These are phyloP conservation scores for Cryptophagus acutangulus DNA, from an alignment of 2,888 invertebrate species.

Conservation along the genomic window DNA sequence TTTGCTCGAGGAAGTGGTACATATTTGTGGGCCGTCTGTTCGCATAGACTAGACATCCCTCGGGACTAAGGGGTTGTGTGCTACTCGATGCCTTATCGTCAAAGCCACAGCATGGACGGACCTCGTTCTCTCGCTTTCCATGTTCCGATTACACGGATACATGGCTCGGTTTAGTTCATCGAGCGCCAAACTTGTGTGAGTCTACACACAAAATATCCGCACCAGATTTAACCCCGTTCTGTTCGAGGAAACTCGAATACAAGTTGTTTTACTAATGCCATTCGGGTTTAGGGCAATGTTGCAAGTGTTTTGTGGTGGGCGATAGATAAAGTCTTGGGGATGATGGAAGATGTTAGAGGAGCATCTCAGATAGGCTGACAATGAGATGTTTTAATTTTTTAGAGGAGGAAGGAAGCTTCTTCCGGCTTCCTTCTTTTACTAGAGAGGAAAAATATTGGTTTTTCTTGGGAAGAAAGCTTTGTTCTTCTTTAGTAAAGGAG, in stretches of 20 bases:
- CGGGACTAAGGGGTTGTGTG: slow-evolving; percentile 40
- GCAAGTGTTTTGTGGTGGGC: no score
- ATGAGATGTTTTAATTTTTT: no score
- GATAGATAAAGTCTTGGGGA: no score
- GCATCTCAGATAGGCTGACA: no score
- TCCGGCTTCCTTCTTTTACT: no score
- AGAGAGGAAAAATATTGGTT: no score
- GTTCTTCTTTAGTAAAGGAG: no score
- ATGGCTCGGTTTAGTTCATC: slow-evolving; percentile 42
- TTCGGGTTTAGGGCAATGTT: no score
- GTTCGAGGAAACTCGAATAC: slow-evolving; percentile 33
- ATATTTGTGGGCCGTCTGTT: slow-evolving; percentile 46
- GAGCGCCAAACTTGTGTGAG: slow-evolving; percentile 43
- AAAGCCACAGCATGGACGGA: slow-evolving; percentile 40
- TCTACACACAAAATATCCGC: no score
- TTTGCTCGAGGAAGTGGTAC: slow-evolving; percentile 46
- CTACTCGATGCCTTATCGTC: slow-evolving; percentile 42
- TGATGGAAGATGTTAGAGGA: no score
- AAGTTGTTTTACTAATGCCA: slow-evolving; percentile 35
- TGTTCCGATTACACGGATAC: slow-evolving; percentile 47
- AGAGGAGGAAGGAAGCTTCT: no score
- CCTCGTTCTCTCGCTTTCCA: slow-evolving; percentile 29
- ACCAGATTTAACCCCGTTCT: slow-evolving; percentile 42
- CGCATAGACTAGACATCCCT: slow-evolving; percentile 39
- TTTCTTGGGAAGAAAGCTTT: no score